Evolutionary conservation across 2,797 vertebrate species (phyloP), one percentile per base, ranked within the genome.

Genomic region (Hybognathus amarus): DNA sequence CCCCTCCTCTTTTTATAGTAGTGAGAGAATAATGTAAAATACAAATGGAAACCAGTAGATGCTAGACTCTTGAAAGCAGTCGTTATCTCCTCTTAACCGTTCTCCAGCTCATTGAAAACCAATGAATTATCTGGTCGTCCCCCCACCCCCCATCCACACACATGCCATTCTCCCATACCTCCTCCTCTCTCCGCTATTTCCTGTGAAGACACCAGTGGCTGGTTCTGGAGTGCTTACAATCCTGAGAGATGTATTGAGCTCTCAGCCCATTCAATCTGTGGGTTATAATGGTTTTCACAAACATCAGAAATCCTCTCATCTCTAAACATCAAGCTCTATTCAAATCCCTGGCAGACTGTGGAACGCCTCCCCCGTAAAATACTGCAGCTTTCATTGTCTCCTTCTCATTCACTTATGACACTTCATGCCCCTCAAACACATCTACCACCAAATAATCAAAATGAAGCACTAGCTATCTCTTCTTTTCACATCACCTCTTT

Each of bases 231-330:
- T 74, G 83, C 74, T 77, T 74, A 36, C 82, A 77, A 77, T 70
- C 75, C 74, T 45, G 74, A 61, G 75, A 77, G 87, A 90, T 50
- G 86, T 80, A 91, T 89, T 90, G 89, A 89, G 80, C 87, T 83
- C 73, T 88, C 84, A 89, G 89, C 87, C 86, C 86, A 91, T 94
- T 93, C 90, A 91, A 87, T 92, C 89, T 91, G 82, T 85, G 86
- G 7, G 27, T 91, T 90, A 90, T 90, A 92, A 92, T 90, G 88
- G 90, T 90, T 90, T 92, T 91, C 89, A 92, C 86, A 93, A 92
- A 93, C 90, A 93, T 91, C 88, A 90, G 92, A 91, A 91, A 88
- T 91, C 90, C 87, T 89, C 89, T 87, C 79, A 87, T 88, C 86
- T 89, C 85, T 88, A 89, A 89, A 92, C 92, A 92, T 91, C 82